Evolutionary conservation across 2,113 vertebrate species (phyloP), one percentile per base, ranked within the genome.

Genomic region (Symphodus melops): DNA sequence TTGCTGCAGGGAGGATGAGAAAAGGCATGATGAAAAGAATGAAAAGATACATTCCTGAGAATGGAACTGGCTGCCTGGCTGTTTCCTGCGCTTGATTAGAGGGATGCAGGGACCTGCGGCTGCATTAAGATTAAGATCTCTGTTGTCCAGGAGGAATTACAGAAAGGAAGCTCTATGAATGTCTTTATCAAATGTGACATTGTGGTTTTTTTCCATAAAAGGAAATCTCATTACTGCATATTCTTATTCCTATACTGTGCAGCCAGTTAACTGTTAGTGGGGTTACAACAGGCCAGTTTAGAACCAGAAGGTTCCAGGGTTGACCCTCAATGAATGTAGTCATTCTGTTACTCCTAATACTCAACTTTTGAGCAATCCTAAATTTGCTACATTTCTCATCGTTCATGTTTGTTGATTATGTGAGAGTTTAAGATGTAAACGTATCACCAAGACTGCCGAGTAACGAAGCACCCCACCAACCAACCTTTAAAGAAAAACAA

Each of bases 41-140:
- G 72, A 85, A 83, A 79, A 72, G 81, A 87, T 54, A 51, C 87
- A 91, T 91, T 88, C 86, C 83, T 78, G 41, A 67, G 75, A 75
- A 55, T 70, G 59, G 52, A 75, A 83, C 75, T 89, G 84, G 75
- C 79, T 21, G 79, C 78, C 25, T 75, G 14, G 1, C 61, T 39
- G 84, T 74, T 89, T 90, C 89, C 89, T 83, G 86, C 66, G 62
- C 91, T 82, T 92, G 92, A 93, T 93, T 91, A 91, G 85, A 90
- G 81, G 69, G 78, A 77, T 44, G 81, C 67, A 81, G 72, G 2
- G 72, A 75, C 77, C 85, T 58, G 82, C 46, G 78, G 71, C 66
- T 52, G 52, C 74, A 79, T 87, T 74, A 72, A 89, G 91, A 92
- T 92, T 78, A 82, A 84, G 74, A 92, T 92, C 88, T 75, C 1